Evolutionary conservation across 2,113 vertebrate genomes (phyloP).

Genomic region (Raja brachyura): DNA sequence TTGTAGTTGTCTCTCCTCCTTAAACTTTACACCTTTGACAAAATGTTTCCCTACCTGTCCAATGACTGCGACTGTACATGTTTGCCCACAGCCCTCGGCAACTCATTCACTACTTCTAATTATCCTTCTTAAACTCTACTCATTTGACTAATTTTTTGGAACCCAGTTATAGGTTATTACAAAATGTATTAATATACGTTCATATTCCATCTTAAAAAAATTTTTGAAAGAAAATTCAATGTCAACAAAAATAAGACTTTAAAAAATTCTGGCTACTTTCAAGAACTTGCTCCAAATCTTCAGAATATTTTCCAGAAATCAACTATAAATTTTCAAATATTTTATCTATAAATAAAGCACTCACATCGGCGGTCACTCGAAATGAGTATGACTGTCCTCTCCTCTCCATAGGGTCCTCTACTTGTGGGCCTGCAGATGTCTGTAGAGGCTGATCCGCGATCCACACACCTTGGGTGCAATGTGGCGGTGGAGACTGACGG

Average conservation of each 20-base stretch:
- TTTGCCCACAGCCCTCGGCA: background rate
- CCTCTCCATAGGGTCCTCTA: too few relatives aligned
- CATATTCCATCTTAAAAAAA: background rate
- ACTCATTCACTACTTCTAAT: too few relatives aligned
- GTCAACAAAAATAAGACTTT: background rate
- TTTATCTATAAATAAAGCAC: background rate
- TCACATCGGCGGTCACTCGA: too few relatives aligned
- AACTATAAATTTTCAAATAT: background rate
- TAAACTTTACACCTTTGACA: too few relatives aligned
- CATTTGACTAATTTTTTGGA: background rate
- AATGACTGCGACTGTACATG: background rate
- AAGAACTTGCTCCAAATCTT: background rate
- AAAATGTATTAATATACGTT: background rate
- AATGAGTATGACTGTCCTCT: too few relatives aligned
- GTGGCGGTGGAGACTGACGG: too few relatives aligned
- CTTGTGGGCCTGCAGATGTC: too few relatives aligned
- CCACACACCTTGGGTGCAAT: too few relatives aligned
- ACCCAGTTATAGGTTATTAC: background rate
- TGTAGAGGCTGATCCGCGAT: too few relatives aligned
- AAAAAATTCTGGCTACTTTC: background rate
- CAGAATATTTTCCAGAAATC: background rate
- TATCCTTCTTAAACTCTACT: background rate
- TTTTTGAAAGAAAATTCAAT: background rate
- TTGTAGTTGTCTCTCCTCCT: too few relatives aligned
- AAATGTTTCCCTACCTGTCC: background rate